These are phyloP conservation scores for Diadema setosum DNA, from an alignment of 35 echinoderm and acorn worm genomes.

Conservation along the genomic window DNA sequence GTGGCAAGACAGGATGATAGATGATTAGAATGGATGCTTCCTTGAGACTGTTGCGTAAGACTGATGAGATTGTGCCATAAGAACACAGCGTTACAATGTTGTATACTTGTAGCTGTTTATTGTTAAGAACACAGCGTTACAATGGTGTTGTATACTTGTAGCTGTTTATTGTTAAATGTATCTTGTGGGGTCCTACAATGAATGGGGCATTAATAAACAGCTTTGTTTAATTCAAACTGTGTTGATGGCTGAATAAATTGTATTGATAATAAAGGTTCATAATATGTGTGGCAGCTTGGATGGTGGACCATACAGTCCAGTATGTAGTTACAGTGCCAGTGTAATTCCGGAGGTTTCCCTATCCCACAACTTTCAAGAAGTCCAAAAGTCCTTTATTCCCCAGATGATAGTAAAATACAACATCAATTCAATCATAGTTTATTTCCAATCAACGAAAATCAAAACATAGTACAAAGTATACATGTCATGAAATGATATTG, in stretches of 20 bases:
- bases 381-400: neutral
- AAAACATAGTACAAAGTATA: too few species aligned
- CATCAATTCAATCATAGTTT: too few species aligned
- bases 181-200: neutral
- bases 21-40: neutral
- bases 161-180: too few species aligned
- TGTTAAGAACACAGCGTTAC: too few species aligned
- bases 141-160: too few species aligned
- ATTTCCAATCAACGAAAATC: too few species aligned
- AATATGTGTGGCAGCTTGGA: neutral
- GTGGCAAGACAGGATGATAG: conserved; percentile 27
- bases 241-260: neutral
- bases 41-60: too few species aligned
- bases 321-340: neutral
- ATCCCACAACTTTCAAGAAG: neutral
- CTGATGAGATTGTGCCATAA: neutral
- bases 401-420: neutral
- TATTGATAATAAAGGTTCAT: neutral
- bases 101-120: neutral
- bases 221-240: neutral
- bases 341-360: too few species aligned
- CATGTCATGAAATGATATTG: too few species aligned
- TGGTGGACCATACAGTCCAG: neutral
- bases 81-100: neutral
- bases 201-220: neutral